Conservation (phyloP, 1,140 invertebrate genomes). For the Gryon sp. region DNA sequence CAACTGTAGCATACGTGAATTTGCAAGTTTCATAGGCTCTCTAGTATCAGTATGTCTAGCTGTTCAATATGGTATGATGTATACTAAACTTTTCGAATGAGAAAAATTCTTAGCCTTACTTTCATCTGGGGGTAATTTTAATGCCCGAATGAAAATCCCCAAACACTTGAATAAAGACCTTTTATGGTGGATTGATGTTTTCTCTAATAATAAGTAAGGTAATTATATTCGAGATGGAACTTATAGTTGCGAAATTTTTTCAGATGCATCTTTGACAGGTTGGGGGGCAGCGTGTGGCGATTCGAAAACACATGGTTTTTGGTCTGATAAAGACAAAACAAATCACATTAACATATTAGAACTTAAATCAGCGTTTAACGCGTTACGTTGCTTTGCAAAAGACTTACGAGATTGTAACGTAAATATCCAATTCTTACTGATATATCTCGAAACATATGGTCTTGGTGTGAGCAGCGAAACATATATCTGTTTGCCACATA, state of each 20-base stretch:
- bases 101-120: slow-evolving; percentile 7
- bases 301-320: background rate
- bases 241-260: slow-evolving; percentile 12
- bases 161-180: background rate
- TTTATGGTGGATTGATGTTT: slow-evolving; percentile 11
- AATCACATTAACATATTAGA: too few relatives aligned
- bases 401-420: too few relatives aligned
- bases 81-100: slow-evolving; percentile 18
- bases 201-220: background rate
- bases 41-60: slow-evolving; percentile 16
- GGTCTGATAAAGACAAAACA: too few relatives aligned
- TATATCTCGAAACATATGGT: too few relatives aligned
- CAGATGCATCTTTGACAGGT: slow-evolving; percentile 8
- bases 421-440: too few relatives aligned
- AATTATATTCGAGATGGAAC: background rate
- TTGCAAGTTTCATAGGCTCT: slow-evolving; percentile 12
- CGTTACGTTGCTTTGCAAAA: too few relatives aligned
- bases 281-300: slow-evolving; percentile 8
- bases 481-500: too few relatives aligned
- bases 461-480: too few relatives aligned
- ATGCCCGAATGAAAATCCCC: background rate
- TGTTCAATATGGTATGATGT: background rate
- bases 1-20: background rate
- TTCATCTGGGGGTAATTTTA: background rate
- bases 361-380: too few relatives aligned